These are phyloP conservation scores for Acipenser oxyrinchus DNA, from an alignment of 2,797 vertebrate genomes.

Conservation along the genomic window DNA sequence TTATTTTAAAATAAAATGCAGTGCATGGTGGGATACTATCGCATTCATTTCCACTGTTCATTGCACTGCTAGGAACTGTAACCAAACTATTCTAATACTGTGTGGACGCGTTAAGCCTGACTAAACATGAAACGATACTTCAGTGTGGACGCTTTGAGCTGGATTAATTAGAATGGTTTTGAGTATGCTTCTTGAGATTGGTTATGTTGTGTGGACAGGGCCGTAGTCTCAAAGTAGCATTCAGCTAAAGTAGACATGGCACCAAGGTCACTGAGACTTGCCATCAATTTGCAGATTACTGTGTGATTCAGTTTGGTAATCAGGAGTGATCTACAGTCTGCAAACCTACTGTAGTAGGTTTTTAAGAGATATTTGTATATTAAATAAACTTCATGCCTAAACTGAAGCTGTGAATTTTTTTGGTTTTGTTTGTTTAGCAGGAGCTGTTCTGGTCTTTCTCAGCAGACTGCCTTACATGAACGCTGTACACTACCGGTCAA, in stretches of 20 bases:
- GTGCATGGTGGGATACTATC: no score
- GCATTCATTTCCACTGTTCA: no score
- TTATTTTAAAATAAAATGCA: no score
- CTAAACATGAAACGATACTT: no score
- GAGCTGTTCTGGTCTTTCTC: not conserved
- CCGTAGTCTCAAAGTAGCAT: not conserved
- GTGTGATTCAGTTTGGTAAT: not conserved
- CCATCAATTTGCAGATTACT: not conserved
- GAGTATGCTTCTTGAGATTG: no score
- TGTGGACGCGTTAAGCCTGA: no score
- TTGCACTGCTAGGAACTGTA: no score
- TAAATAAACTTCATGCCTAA: not conserved
- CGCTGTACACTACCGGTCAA: no score
- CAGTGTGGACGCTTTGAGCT: no score
- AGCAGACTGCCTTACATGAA: not conserved
- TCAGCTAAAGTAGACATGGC: not conserved
- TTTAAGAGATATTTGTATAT: not conserved
- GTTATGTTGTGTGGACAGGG: no score
- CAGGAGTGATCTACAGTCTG: not conserved
- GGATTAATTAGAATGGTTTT: no score
- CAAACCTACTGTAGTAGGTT: not conserved
- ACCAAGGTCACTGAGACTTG: not conserved
- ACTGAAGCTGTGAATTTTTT: not conserved
- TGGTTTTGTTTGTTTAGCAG: not conserved
- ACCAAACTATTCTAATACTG: no score